Percentiles rank a stretch among this genome's conserved stretches.
phyloP scores from a whole-genome alignment of 2,797 vertebrate species.

The Benthosema pterotum region DNA sequence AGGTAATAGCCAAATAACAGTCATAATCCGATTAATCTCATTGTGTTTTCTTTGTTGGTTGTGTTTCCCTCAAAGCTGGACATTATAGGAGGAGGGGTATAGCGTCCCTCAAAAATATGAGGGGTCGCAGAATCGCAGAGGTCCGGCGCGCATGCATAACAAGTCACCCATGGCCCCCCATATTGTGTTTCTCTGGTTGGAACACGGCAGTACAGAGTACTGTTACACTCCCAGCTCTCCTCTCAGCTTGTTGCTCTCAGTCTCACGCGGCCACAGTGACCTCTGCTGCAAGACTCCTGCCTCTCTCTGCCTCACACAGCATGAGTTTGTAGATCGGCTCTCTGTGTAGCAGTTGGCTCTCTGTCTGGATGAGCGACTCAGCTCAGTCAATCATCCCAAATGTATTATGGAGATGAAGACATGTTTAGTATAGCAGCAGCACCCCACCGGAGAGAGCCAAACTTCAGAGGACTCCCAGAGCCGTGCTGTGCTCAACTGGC shows the following conservation, averaged over 20 bases:
- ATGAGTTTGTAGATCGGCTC: neutral
- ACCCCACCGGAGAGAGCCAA: constrained; percentile 34
- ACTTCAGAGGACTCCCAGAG: constrained; percentile 48
- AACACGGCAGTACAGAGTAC: no score
- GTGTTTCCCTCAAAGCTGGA: no score
- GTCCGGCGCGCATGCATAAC: no score
- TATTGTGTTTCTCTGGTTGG: no score
- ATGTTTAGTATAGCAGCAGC: constrained; percentile 36
- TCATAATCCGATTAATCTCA: no score
- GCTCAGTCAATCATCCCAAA: constrained; percentile 31
- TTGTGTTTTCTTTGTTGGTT: no score
- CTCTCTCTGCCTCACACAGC: constrained; percentile 4
- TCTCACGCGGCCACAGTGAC: constrained; percentile 73
- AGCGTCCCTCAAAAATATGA: no score
- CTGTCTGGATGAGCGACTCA: constrained; percentile 33
- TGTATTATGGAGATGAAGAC: constrained; percentile 10
- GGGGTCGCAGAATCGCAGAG: no score
- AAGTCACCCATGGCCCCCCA: no score
- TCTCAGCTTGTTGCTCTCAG: constrained; percentile 39
- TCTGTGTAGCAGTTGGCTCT: constrained; percentile 8
- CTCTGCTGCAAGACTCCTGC: constrained; percentile 54
- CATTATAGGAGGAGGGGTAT: no score
- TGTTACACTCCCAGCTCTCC: no score
- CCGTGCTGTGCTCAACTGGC: constrained; percentile 42
- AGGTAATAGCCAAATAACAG: no score